Evolutionary conservation across 2,113 vertebrate species (phyloP), one percentile per base, ranked within the genome.

Genomic region (Cyanoliseus patagonus): DNA sequence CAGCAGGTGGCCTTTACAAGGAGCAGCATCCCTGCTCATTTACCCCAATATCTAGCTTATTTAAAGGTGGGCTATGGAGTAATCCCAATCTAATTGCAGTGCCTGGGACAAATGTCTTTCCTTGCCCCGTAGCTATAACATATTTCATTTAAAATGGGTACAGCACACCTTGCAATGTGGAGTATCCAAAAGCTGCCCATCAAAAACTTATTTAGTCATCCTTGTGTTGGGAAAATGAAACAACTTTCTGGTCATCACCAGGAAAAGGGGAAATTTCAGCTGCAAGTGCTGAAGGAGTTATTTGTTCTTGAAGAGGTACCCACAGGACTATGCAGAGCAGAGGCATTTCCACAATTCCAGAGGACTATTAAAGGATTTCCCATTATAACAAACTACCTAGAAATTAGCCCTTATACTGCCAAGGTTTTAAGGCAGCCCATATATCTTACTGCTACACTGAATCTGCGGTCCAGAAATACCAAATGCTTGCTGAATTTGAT

Each of bases 1-100:
- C 62, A 87, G 46, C 10, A 10, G 73, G 31, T 73, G 76, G 86
- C 84, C 95, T 93, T 95, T 94, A 93, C 92, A 96, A 84, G 83
- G 57, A 37, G 44, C 74, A 90, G 35, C 23, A 78, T 35, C 41
- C 47, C 62, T 8, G 7, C 41, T 57, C 85, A 49, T 35, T 44
- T 75, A 75, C 46, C 68, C 52, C 64, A 41, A 5, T 3, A 83
- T 17, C 46, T 11, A 25, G 11, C 20, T 80, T 35, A 13, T 46
- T 59, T 67, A 55, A 86, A 90, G 28, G n/a, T 46, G 16, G 42
- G 28, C 46, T 28, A 64, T 7, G 28, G 37, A 81, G 15, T 42
- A 96, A 83, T 37, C 13, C 31, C 30, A 17, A 57, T 35, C 46
- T 64, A 28, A 55, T 10, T 47, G 35, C 39, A 72, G 64, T 11